phyloP scores from a whole-genome alignment of 2,797 vertebrate genomes.

The Artibeus lituratus region DNA sequence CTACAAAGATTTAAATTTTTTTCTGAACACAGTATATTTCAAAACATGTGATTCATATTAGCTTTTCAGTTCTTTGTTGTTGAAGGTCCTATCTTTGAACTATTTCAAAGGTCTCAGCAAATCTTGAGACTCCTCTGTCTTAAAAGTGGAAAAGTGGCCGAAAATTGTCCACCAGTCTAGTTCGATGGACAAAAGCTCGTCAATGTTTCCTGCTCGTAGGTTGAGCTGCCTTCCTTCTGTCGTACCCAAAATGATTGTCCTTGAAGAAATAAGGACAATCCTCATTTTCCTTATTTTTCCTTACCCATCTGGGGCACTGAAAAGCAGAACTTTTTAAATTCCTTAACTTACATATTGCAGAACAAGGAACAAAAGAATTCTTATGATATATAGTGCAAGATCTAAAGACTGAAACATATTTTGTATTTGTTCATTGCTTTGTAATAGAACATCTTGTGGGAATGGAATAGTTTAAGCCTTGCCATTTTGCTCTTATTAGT shows the following conservation, averaged over 20 bases:
- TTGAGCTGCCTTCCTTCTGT: background rate
- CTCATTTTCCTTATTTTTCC: too few relatives aligned
- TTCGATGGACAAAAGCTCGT: background rate
- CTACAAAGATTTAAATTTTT: background rate
- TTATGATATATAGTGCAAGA: background rate
- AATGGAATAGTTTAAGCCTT: background rate
- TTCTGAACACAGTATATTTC: background rate
- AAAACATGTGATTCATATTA: background rate
- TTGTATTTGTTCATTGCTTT: background rate
- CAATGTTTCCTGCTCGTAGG: background rate
- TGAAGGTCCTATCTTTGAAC: background rate
- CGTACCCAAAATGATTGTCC: background rate
- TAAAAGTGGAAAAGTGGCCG: background rate
- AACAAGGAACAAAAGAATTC: background rate
- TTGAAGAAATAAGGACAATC: background rate
- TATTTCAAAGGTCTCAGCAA: background rate
- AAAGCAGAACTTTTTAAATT: background rate
- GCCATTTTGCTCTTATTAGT: slow-evolving; percentile 21
- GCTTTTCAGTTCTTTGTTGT: background rate
- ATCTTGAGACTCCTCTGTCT: background rate
- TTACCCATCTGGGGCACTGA: background rate
- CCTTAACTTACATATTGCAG: background rate
- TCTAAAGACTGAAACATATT: background rate
- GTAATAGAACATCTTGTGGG: background rate
- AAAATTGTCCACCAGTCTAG: background rate